phyloP scores from a whole-genome alignment of 2,888 invertebrate species.

The Scaptomyza caliginosa region DNA sequence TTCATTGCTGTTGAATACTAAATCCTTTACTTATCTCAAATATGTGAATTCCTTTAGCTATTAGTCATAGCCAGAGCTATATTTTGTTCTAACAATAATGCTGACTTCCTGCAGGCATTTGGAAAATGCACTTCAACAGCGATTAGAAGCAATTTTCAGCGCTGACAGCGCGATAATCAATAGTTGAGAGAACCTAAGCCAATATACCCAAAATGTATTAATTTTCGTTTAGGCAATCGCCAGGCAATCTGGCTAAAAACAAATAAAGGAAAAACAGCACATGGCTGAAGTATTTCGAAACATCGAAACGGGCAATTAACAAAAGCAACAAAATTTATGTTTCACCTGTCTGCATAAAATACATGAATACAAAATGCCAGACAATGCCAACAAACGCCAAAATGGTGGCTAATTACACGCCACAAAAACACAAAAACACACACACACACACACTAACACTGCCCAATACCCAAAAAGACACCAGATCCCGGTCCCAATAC shows the following conservation, averaged over 20 bases:
- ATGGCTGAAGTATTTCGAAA: constrained; percentile 49
- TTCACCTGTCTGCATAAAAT: constrained; percentile 80
- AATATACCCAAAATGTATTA: constrained; percentile 56
- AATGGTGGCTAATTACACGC: constrained; percentile 76
- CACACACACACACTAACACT: constrained; percentile 33
- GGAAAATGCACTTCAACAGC: constrained; percentile 27
- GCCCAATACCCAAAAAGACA: constrained; percentile 37
- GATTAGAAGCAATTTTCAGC: constrained; percentile 58
- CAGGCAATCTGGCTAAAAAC: constrained; percentile 43
- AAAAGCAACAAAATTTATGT: constrained; percentile 79
- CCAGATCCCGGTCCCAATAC: constrained; percentile 5
- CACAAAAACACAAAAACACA: constrained; percentile 35
- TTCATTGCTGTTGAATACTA: neutral
- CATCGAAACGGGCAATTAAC: constrained; percentile 70
- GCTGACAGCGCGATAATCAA: constrained; percentile 72
- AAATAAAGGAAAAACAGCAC: constrained; percentile 38
- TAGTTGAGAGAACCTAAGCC: constrained; percentile 25
- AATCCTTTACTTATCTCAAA: neutral
- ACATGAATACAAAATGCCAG: constrained; percentile 66
- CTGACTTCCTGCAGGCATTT: constrained; percentile 42
- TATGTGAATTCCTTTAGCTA: constrained; percentile 1
- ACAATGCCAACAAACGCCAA: constrained; percentile 58
- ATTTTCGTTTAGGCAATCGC: constrained; percentile 39
- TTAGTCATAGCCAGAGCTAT: constrained; percentile 28
- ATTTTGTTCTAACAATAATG: constrained; percentile 27